Percentiles rank a stretch among this genome's conserved stretches.
These are phyloP conservation scores for Hycleus phaleratus DNA, from an alignment of 1,140 invertebrate species.

Conservation along the genomic window DNA sequence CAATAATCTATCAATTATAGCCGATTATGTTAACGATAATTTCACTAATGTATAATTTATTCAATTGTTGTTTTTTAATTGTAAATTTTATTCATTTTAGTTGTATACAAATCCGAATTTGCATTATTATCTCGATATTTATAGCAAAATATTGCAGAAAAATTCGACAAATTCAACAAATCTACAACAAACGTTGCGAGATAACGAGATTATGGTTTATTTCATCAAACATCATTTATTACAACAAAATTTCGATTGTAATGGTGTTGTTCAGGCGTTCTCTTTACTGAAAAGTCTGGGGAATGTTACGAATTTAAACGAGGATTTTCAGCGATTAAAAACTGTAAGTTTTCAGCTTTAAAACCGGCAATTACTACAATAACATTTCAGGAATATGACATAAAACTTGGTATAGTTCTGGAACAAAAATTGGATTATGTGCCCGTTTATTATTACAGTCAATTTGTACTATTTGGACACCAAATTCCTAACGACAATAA, in stretches of 20 bases:
- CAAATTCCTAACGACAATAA: background rate
- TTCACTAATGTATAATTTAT: background rate
- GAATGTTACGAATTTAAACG: background rate
- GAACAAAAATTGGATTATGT: background rate
- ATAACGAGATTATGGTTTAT: constrained; percentile 9
- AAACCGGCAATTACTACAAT: too few species aligned
- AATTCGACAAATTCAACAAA: background rate
- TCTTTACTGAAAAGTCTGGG: constrained; percentile 1
- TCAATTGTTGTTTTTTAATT: too few species aligned
- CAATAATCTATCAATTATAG: constrained; percentile 2
- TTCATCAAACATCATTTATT: constrained; percentile 8
- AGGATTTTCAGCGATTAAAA: constrained; percentile 1
- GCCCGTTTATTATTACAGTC: background rate
- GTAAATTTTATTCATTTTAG: background rate
- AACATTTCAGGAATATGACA: constrained; percentile 3
- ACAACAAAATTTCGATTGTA: constrained; percentile 1
- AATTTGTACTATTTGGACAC: constrained; percentile 1
- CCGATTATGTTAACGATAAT: background rate
- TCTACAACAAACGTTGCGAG: background rate
- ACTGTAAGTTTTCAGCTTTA: background rate
- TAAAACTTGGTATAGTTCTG: background rate
- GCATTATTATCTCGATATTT: constrained; percentile 7
- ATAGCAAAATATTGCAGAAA: constrained; percentile 4
- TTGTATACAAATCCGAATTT: constrained; percentile 5
- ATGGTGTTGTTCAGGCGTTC: constrained; percentile 1